Conservation (phyloP, 1,140 invertebrate species). For the Hycleus phaleratus region DNA sequence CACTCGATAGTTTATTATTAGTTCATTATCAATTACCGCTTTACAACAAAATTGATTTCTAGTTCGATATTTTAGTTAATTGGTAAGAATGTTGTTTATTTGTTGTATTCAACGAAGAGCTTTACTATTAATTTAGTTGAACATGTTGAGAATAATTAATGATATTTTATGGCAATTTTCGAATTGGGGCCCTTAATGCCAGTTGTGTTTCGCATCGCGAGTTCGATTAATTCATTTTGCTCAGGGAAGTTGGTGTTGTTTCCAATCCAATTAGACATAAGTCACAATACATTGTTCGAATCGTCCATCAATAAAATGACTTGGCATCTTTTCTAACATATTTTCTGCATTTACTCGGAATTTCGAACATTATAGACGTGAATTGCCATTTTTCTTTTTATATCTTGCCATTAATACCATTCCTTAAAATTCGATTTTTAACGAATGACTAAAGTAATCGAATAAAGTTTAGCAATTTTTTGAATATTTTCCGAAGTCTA, state of each 20-base stretch:
- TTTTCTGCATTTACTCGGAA: constrained; percentile 22
- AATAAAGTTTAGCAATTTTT: too few species aligned
- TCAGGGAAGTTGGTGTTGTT: neutral
- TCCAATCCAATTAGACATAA: constrained; percentile 24
- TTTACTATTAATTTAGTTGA: constrained; percentile 1
- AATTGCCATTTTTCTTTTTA: constrained; percentile 7
- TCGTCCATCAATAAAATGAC: constrained; percentile 28
- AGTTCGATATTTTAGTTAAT: too few species aligned
- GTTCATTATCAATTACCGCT: too few species aligned
- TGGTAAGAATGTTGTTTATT: too few species aligned
- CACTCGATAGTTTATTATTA: too few species aligned
- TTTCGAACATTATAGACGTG: constrained; percentile 15
- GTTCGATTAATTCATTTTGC: constrained; percentile 23
- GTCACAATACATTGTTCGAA: constrained; percentile 23
- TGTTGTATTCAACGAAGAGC: too few species aligned
- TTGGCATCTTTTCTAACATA: constrained; percentile 23
- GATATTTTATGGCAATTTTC: constrained; percentile 20
- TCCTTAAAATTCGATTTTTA: too few species aligned
- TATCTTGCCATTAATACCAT: too few species aligned
- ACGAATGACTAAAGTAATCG: too few species aligned
- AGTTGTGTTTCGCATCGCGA: constrained; percentile 17
- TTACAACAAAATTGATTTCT: too few species aligned
- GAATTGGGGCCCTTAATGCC: constrained; percentile 13
- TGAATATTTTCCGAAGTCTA: too few species aligned
- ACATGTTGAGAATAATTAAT: constrained; percentile 16